Conservation (phyloP, 2,888 invertebrate species). For the Hyppa rectilinea region DNA sequence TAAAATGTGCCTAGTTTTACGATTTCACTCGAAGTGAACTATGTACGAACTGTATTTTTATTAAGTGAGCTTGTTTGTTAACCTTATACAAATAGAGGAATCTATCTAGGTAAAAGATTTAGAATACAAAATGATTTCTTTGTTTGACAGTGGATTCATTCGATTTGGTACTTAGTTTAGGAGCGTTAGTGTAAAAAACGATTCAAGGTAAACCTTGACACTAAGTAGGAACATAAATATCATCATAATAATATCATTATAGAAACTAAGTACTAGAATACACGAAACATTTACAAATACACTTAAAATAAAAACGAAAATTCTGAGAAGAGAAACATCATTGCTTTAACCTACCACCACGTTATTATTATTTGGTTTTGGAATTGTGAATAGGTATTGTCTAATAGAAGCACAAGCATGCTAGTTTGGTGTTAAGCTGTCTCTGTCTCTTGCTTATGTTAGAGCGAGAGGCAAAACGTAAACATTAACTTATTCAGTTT, state of each 20-base stretch:
- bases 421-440: constrained; percentile 29
- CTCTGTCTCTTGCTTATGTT: constrained; percentile 15
- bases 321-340: background rate
- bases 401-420: constrained; percentile 7
- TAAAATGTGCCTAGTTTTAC: constrained; percentile 56
- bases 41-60: constrained; percentile 40
- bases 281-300: background rate
- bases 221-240: background rate
- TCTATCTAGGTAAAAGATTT: background rate
- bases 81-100: background rate
- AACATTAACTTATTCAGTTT: constrained; percentile 56
- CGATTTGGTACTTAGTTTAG: background rate
- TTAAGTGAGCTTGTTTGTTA: constrained; percentile 34
- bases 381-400: background rate
- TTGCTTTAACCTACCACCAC: constrained; percentile 3
- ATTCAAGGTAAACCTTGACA: constrained; percentile 17
- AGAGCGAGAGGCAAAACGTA: constrained; percentile 44
- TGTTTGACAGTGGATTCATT: background rate
- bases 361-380: constrained; percentile 4
- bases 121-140: background rate
- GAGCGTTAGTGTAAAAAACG: background rate
- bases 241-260: background rate
- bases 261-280: background rate
- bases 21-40: constrained; percentile 39
- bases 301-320: background rate